Evolutionary conservation across 2,797 vertebrate species (phyloP).

Genomic region (Telmatherina bonti): DNA sequence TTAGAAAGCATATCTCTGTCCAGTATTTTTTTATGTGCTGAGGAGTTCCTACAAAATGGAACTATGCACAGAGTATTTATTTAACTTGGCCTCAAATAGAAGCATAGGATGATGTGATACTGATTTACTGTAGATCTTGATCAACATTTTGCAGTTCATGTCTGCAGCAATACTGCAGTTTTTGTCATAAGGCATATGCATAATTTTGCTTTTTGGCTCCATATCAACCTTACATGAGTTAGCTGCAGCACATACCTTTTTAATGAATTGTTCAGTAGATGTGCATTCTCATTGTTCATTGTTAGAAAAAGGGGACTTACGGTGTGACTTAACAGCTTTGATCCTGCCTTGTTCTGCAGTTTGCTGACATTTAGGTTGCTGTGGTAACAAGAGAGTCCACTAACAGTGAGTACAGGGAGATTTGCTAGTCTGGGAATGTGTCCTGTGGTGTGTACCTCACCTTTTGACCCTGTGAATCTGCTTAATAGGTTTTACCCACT

Average conservation of each 20-base stretch:
- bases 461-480: conserved; percentile 45
- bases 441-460: conserved; percentile 66
- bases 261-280: background rate
- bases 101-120: background rate
- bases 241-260: background rate
- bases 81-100: background rate
- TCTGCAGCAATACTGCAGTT: background rate
- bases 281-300: background rate
- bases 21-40: background rate
- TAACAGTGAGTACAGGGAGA: conserved; percentile 28
- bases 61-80: background rate
- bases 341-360: conserved; percentile 10
- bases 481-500: conserved; percentile 36
- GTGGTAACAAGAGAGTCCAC: conserved; percentile 41
- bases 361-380: conserved; percentile 69
- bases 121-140: background rate
- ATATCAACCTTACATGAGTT: background rate
- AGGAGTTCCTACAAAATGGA: background rate
- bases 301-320: background rate
- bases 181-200: background rate
- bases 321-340: conserved; percentile 40
- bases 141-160: background rate
- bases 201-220: background rate
- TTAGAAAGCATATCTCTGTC: background rate
- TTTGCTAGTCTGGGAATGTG: conserved; percentile 57